Evolutionary conservation across 2,888 invertebrate genomes (phyloP).

Genomic region (Diabrotica balteata): DNA sequence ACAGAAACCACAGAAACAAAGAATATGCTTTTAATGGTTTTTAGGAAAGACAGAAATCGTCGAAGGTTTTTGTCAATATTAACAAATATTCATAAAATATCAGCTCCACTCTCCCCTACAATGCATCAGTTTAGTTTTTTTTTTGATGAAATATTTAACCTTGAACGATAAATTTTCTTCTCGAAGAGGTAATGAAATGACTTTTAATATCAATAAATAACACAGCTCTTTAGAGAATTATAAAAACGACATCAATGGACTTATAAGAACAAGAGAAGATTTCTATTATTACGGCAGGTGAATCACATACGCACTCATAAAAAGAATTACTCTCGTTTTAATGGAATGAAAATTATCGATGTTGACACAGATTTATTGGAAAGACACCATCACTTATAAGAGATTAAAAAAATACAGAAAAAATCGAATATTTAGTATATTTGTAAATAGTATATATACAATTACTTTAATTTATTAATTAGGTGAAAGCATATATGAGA

Average conservation of each 20-base stretch:
- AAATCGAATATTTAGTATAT: too few relatives aligned
- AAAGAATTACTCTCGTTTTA: slow-evolving; percentile 6
- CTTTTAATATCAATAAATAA: slow-evolving; percentile 13
- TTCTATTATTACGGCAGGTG: slow-evolving; percentile 9
- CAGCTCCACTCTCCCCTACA: slow-evolving; percentile 5
- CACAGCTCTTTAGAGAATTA: background rate
- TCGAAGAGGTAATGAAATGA: slow-evolving; percentile 11
- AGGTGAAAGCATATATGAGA: too few relatives aligned
- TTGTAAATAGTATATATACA: too few relatives aligned
- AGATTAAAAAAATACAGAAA: too few relatives aligned
- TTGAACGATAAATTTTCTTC: slow-evolving; percentile 23
- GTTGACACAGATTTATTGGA: slow-evolving; percentile 2
- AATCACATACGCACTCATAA: background rate
- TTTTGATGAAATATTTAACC: slow-evolving; percentile 17
- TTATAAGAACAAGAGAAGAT: background rate
- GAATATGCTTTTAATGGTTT: too few relatives aligned
- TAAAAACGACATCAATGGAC: slow-evolving; percentile 5
- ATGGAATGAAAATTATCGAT: background rate
- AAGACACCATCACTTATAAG: too few relatives aligned
- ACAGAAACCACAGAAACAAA: too few relatives aligned
- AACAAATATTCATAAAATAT: background rate
- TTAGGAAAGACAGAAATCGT: too few relatives aligned
- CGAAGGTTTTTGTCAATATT: too few relatives aligned
- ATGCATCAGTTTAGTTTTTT: slow-evolving; percentile 7
- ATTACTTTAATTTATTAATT: too few relatives aligned